phyloP scores from a whole-genome alignment of 2,113 vertebrate genomes.

The Gobio gobio region DNA sequence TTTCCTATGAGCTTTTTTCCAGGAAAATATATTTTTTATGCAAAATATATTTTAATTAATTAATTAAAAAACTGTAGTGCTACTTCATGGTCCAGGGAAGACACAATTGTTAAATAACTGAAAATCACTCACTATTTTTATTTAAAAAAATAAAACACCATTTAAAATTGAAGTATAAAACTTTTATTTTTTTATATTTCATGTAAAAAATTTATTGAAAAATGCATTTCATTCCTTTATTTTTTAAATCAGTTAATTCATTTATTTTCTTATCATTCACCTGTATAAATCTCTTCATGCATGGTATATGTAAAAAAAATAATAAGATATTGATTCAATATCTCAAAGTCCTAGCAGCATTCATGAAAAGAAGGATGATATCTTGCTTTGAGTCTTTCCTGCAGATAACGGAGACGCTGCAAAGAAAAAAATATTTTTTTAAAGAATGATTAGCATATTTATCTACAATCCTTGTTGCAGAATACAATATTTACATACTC shows the following conservation, averaged over 20 bases:
- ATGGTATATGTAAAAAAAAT: neutral
- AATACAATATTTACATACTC: neutral
- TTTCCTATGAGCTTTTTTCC: neutral
- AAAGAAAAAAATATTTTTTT: neutral
- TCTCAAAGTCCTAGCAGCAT: neutral
- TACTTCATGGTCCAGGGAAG: neutral
- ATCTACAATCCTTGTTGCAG: too few species aligned
- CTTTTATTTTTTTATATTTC: neutral
- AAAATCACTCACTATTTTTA: neutral
- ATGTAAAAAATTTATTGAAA: neutral
- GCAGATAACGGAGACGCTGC: conserved; percentile 43
- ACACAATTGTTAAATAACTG: neutral
- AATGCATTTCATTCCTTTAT: neutral
- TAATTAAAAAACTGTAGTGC: neutral
- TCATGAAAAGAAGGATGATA: conserved; percentile 62
- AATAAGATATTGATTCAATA: neutral
- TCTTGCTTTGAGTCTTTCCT: conserved; percentile 61
- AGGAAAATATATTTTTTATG: neutral
- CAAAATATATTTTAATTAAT: neutral
- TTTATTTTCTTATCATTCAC: neutral
- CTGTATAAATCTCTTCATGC: neutral
- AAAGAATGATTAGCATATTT: neutral
- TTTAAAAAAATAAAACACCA: neutral
- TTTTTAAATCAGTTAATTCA: neutral
- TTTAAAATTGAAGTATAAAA: neutral